Base-by-base conservation (phyloP, 2,797 vertebrate genomes). In the Balearica regulorum region DNA sequence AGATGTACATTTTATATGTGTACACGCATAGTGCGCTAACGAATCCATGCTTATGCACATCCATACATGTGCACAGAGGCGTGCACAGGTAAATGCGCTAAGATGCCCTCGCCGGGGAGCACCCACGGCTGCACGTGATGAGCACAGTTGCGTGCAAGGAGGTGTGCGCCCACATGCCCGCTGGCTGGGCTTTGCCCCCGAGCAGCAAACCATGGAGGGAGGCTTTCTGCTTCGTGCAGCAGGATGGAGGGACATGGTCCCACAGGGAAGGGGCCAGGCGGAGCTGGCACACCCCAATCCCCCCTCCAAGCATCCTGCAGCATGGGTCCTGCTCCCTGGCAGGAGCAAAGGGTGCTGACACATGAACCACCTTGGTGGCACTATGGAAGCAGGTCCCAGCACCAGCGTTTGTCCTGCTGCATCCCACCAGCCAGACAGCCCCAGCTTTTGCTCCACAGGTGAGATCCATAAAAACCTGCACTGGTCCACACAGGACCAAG, bases 251-350 rank as follows among this genome's bases (percentile, higher is more conserved):
- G 17, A 29, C 54, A 26, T 6, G 25, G 75, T 35, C 29, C 16
- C 64, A 43, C 0, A 1, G 66, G 33, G 53, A 70, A 65, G 49
- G n/a, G 35, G 20, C 31, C 73, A 55, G 49, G 37, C 46, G n/a
- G 70, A 75, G 33, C 66, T 78, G 76, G 61, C 71, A 89, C n/a
- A 62, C 12, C 1, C 1, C 33, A 64, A 33, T 8, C 8, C 5
- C 3, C 24, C 10, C 54, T 53, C 51, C 26, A 16, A 49, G 60
- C 48, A 86, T 11, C 71, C 49, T 12, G 11, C 20, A 62, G 28
- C 4, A 0, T 0, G 0, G 6, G 4, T 61, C 60, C 60, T 2
- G 1, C 6, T 35, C 20, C 61, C 29, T 3, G 3, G 24, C 16
- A 76, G 65, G 11, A 93, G 22, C 48, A 66, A 75, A 57, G 79